Evolutionary conservation across 1,140 invertebrate species (phyloP).

Genomic region (Arctopsyche grandis): DNA sequence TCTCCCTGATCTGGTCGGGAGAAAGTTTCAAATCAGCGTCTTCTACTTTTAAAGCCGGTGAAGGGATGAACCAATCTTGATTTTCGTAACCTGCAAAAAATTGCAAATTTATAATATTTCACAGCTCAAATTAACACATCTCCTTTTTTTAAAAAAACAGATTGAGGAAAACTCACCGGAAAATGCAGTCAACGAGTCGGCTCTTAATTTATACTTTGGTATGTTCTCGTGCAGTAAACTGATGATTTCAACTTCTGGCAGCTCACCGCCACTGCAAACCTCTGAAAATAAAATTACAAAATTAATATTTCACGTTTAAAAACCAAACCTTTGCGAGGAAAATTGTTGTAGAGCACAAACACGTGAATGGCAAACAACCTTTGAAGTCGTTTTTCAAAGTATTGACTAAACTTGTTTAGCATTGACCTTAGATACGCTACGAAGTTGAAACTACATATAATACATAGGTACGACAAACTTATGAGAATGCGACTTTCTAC

Average conservation of each 20-base stretch:
- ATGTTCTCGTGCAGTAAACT: slow-evolving; percentile 95
- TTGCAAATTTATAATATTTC: neutral
- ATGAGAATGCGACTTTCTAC: no score
- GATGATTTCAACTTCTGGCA: slow-evolving; percentile 94
- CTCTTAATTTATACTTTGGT: slow-evolving; percentile 91
- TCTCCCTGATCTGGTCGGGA: slow-evolving; percentile 94
- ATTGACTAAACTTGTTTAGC: neutral
- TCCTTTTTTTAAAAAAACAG: no score
- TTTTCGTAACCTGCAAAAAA: slow-evolving; percentile 86
- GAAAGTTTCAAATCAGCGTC: slow-evolving; percentile 85
- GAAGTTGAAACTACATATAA: no score
- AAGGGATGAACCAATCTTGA: slow-evolving; percentile 92
- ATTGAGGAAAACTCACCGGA: slow-evolving; percentile 74
- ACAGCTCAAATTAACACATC: no score
- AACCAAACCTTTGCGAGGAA: neutral
- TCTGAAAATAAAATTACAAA: slow-evolving; percentile 69
- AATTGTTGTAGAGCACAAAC: neutral
- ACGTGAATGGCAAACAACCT: neutral
- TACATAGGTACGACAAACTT: no score
- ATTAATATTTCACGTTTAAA: slow-evolving; percentile 6
- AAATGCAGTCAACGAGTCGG: slow-evolving; percentile 94
- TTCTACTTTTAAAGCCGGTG: slow-evolving; percentile 79
- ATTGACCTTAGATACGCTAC: slow-evolving; percentile 1
- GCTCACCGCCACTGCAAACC: slow-evolving; percentile 85
- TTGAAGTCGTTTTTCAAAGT: neutral